phyloP scores from a whole-genome alignment of 1,140 invertebrate species.

The Saccostrea echinata region DNA sequence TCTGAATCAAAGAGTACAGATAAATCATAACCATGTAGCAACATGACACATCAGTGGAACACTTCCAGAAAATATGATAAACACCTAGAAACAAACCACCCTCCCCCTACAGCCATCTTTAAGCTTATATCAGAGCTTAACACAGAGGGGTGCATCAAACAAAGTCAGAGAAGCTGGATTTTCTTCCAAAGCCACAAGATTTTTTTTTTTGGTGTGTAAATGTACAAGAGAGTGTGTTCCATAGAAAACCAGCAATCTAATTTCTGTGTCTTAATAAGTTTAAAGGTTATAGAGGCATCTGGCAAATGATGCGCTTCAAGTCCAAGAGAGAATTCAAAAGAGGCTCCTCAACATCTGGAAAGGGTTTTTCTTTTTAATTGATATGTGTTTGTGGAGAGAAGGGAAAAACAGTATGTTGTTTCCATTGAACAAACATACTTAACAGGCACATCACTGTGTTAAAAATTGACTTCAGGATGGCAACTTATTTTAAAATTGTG shows the following conservation, averaged over 20 bases:
- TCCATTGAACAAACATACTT: neutral
- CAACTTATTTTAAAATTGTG: neutral
- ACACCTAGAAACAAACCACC: neutral
- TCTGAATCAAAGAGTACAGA: neutral
- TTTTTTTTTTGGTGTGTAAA: neutral
- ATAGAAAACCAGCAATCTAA: slow-evolving; percentile 4
- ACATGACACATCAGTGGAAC: slow-evolving; percentile 1
- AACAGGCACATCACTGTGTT: neutral
- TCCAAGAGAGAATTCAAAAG: neutral
- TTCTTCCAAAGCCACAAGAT: neutral
- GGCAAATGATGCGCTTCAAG: neutral
- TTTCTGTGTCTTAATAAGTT: neutral
- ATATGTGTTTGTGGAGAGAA: neutral
- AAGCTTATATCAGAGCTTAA: neutral
- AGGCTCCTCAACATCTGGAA: neutral
- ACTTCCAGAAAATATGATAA: neutral
- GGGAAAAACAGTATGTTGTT: neutral
- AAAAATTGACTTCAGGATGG: neutral
- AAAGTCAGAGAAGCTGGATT: neutral
- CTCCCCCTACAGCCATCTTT: neutral
- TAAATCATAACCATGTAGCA: neutral
- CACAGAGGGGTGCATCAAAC: neutral
- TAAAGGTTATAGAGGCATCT: slow-evolving; percentile 7
- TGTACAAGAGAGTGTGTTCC: neutral
- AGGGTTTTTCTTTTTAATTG: slow-evolving; percentile 15